Evolutionary conservation across 2,888 invertebrate species (phyloP).

Genomic region (Drosophila melanocephala): DNA sequence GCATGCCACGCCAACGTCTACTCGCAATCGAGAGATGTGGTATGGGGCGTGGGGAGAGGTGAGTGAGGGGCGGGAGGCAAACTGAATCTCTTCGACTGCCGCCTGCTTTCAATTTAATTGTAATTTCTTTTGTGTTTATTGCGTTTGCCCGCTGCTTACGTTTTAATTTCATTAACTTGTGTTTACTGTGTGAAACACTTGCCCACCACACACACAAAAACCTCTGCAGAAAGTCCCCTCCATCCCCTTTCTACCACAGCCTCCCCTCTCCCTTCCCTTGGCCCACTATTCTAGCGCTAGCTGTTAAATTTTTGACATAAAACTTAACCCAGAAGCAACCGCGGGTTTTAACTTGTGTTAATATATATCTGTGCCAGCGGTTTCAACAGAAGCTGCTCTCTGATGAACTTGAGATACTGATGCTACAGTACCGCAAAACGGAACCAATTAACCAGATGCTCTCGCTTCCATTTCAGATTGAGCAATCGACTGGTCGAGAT

Average conservation of each 20-base stretch:
- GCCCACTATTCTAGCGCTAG: constrained; percentile 6
- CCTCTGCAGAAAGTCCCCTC: neutral
- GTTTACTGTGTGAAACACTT: constrained; percentile 80
- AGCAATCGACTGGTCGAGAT: constrained; percentile 38
- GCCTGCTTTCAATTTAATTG: constrained; percentile 77
- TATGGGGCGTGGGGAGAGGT: neutral
- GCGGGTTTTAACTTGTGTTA: constrained; percentile 25
- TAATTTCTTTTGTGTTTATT: constrained; percentile 82
- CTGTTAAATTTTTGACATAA: constrained; percentile 64
- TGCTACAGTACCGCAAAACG: constrained; percentile 56
- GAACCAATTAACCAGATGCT: constrained; percentile 54
- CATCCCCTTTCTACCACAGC: neutral
- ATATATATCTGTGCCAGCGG: constrained; percentile 44
- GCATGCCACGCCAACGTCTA: constrained; percentile 63
- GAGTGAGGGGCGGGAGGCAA: constrained; percentile 10
- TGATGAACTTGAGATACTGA: constrained; percentile 55
- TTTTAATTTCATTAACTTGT: constrained; percentile 79
- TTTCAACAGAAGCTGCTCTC: constrained; percentile 67
- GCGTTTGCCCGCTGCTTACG: constrained; percentile 77
- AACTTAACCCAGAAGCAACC: constrained; percentile 61
- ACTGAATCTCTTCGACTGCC: constrained; percentile 56
- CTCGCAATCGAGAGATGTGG: neutral
- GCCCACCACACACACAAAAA: constrained; percentile 36
- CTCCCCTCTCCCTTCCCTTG: neutral
- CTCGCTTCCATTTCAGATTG: constrained; percentile 35